phyloP scores from a whole-genome alignment of 1,140 invertebrate genomes.

The Zophobas atratus region DNA sequence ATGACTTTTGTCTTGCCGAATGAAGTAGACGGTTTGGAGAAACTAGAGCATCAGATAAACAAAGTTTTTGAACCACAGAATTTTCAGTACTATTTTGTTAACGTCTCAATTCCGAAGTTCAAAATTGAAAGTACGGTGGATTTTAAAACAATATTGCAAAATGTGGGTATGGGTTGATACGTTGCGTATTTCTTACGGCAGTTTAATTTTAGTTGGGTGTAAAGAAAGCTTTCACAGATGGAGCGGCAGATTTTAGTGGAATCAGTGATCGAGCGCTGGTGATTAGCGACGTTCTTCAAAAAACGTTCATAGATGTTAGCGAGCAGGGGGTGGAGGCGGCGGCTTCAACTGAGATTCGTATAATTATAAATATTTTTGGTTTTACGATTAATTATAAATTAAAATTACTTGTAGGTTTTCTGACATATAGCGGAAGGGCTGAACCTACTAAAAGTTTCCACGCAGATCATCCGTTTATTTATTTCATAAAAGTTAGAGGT shows the following conservation, averaged over 20 bases:
- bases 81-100: neutral
- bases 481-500: neutral
- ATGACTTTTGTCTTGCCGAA: constrained; percentile 12
- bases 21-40: neutral
- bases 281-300: constrained; percentile 77
- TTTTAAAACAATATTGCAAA: constrained; percentile 6
- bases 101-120: neutral
- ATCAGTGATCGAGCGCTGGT: constrained; percentile 68
- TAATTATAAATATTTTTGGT: neutral
- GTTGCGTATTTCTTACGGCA: too few relatives aligned
- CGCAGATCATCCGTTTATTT: constrained; percentile 13
- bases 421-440: neutral
- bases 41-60: neutral
- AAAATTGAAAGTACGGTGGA: neutral
- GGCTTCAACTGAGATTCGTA: constrained; percentile 72
- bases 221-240: constrained; percentile 70
- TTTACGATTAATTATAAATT: neutral
- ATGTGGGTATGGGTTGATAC: neutral
- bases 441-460: neutral
- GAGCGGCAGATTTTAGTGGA: constrained; percentile 70
- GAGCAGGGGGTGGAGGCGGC: constrained; percentile 85
- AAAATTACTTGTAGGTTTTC: neutral
- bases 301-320: constrained; percentile 82
- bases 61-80: neutral
- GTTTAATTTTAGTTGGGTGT: constrained; percentile 72